phyloP scores from a whole-genome alignment of 2,888 invertebrate genomes.

The Tholera decimalis region DNA sequence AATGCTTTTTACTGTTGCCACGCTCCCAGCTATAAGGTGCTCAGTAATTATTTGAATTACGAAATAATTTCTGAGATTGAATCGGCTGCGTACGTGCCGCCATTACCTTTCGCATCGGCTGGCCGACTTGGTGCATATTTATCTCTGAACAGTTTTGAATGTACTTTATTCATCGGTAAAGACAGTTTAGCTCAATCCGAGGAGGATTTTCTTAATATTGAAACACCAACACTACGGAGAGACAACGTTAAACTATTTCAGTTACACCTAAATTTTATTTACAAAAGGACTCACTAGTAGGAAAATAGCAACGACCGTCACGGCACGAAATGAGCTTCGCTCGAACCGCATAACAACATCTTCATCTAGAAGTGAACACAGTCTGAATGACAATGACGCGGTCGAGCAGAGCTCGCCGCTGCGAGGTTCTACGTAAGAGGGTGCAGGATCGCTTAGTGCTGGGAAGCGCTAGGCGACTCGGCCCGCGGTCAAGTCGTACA shows the following conservation, averaged over 20 bases:
- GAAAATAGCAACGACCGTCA: constrained; percentile 89
- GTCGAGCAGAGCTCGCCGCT: constrained; percentile 85
- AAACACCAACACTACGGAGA: constrained; percentile 82
- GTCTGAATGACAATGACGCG: constrained; percentile 61
- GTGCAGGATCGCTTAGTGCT: constrained; percentile 81
- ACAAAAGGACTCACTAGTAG: constrained; percentile 90
- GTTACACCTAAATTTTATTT: constrained; percentile 85
- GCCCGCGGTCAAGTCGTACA: constrained; percentile 88
- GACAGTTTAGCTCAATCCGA: constrained; percentile 34
- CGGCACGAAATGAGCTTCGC: constrained; percentile 86
- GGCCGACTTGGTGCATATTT: constrained; percentile 72
- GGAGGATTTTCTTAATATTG: constrained; percentile 51
- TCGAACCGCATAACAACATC: constrained; percentile 67
- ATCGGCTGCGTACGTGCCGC: constrained; percentile 78
- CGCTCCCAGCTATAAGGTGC: constrained; percentile 73
- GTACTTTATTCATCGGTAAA: constrained; percentile 56
- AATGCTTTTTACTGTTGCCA: constrained; percentile 77
- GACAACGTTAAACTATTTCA: constrained; percentile 78
- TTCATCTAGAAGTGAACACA: constrained; percentile 59
- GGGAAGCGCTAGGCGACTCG: constrained; percentile 78
- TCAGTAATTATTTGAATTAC: constrained; percentile 82
- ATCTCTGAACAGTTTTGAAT: constrained; percentile 65
- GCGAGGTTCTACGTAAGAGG: constrained; percentile 84
- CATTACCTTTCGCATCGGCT: constrained; percentile 75
- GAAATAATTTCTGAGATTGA: constrained; percentile 81